Evolutionary conservation across 2,888 invertebrate species (phyloP).

Genomic region (Girardia tigrina): DNA sequence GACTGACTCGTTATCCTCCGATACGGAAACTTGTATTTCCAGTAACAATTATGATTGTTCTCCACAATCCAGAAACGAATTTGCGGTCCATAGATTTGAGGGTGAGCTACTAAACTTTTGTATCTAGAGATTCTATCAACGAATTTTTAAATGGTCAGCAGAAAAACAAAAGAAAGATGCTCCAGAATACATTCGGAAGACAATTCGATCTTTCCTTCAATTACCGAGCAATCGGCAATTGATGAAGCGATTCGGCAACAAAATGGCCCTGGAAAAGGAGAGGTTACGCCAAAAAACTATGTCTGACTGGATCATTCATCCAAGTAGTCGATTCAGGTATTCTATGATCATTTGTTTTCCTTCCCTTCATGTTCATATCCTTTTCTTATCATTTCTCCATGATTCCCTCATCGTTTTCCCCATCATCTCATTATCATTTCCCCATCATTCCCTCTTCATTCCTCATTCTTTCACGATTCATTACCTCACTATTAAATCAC

Average conservation of each 20-base stretch:
- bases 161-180: too few species aligned
- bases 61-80: neutral
- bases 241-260: neutral
- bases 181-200: too few species aligned
- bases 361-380: too few species aligned
- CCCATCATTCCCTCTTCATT: too few species aligned
- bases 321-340: neutral
- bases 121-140: neutral
- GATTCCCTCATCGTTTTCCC: too few species aligned
- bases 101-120: neutral
- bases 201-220: neutral
- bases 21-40: neutral
- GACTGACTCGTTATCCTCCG: neutral
- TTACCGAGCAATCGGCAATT: neutral
- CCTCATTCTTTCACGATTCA: too few species aligned
- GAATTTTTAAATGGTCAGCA: too few species aligned
- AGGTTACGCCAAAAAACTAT: neutral
- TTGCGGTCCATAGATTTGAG: neutral
- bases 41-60: neutral
- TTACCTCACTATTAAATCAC: too few species aligned
- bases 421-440: too few species aligned
- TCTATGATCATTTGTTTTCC: too few species aligned
- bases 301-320: neutral
- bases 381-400: too few species aligned
- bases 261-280: neutral